Evolutionary conservation across 2,888 invertebrate genomes (phyloP), one percentile per base, ranked within the genome.

Genomic region (Maniola hyperantus): DNA sequence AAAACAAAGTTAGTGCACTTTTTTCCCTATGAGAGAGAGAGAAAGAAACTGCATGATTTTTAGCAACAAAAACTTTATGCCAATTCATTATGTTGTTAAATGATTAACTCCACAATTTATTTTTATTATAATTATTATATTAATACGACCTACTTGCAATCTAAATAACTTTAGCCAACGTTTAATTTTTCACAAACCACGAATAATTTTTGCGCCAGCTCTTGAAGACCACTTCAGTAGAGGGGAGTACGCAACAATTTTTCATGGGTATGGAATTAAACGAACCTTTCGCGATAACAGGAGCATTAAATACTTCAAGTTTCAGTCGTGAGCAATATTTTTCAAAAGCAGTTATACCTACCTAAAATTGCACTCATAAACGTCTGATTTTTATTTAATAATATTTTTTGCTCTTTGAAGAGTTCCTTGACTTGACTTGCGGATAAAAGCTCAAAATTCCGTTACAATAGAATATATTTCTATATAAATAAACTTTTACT

Each of bases 261-360:
- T 55, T 42, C 50, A 57, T 42, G 42, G 18, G 57, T 57, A 42
- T 39, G 57, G 57, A 20, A 42, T 57, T 57, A 42, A 57, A 57
- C 20, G 42, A 57, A 57, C 39, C 42, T 57, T 57, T 57, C 26
- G 57, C 57, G 20, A 42, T 18, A 42, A 57, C 57, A 57, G 39
- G 57, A 42, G 57, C 42, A 42, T 57, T 57, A 55, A 55, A 36
- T 39, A 57, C 57, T 57, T 26, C 42, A 39, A 57, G 57, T 42
- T 57, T 15, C 36, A 18, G 36, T 18, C 5, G 36, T 8, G 7
- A 55, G 13, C 18, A 39, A 51, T 15, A 54, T 8, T 33, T 53
- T 53, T 53, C n/a, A 18, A 11, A 11, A 36, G 55, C 18, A 39
- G 18, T 55, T 55, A 18, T n/a, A n/a, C n/a, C n/a, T n/a, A n/a